phyloP scores from a whole-genome alignment of 1,140 invertebrate species.

The Orius laevigatus region DNA sequence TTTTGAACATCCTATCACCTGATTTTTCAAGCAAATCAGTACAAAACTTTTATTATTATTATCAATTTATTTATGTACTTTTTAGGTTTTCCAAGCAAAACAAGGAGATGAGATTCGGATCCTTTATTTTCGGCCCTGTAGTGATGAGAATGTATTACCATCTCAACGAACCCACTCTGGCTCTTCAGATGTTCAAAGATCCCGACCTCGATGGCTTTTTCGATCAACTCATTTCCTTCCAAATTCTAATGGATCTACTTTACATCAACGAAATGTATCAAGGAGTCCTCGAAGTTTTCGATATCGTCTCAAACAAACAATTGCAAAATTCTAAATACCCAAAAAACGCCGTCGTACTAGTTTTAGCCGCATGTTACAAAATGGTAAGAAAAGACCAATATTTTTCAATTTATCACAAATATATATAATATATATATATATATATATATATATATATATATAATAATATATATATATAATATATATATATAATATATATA shows the following conservation, averaged over 20 bases:
- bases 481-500: neutral
- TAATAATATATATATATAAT: too few species aligned
- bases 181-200: conserved; percentile 46
- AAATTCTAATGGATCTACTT: conserved; percentile 53
- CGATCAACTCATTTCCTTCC: conserved; percentile 48
- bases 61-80: conserved; percentile 18
- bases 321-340: conserved; percentile 43
- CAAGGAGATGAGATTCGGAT: conserved; percentile 52
- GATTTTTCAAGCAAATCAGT: neutral
- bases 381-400: conserved; percentile 44
- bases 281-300: conserved; percentile 45
- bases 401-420: too few species aligned
- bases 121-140: conserved; percentile 66
- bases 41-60: conserved; percentile 1
- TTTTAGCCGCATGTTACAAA: conserved; percentile 56
- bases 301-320: conserved; percentile 37
- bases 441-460: too few species aligned
- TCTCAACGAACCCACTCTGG: conserved; percentile 48
- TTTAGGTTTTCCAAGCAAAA: conserved; percentile 55
- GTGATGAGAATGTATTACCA: conserved; percentile 61
- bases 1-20: neutral
- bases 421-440: too few species aligned
- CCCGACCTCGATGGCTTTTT: conserved; percentile 42
- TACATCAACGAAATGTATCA: conserved; percentile 50
- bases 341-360: conserved; percentile 44